Conservation (phyloP, 2,797 vertebrate genomes). For the Neomorphus geoffroyi region DNA sequence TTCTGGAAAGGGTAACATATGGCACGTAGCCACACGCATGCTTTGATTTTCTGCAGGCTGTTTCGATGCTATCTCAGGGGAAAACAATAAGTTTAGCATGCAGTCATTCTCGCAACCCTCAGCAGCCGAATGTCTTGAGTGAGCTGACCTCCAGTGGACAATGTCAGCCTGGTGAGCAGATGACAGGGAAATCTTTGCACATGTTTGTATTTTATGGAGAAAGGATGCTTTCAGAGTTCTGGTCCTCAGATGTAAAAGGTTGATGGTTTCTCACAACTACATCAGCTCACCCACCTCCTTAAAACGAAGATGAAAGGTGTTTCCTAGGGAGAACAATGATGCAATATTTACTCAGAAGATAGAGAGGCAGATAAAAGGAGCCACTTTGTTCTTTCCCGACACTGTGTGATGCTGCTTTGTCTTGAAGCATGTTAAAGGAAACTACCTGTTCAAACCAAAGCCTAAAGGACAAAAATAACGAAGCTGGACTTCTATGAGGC, state of each 20-base stretch:
- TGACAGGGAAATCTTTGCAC: not conserved
- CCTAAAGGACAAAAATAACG: not conserved
- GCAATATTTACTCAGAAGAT: conserved; percentile 33
- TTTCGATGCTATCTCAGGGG: rapidly evolving
- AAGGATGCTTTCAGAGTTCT: not conserved
- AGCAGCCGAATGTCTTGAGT: not conserved
- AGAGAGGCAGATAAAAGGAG: conserved; percentile 31
- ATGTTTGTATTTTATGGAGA: not conserved
- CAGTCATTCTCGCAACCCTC: not conserved
- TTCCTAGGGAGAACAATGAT: conserved; percentile 8
- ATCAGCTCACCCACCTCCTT: not conserved
- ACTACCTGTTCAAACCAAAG: not conserved
- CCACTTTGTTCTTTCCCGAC: not conserved
- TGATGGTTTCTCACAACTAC: not conserved
- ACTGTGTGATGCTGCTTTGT: not conserved
- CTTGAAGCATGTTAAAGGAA: conserved; percentile 4
- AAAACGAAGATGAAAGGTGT: conserved; percentile 29
- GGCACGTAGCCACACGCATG: not conserved
- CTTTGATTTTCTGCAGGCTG: not conserved
- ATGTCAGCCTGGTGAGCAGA: not conserved
- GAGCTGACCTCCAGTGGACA: not conserved
- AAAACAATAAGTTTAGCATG: not conserved
- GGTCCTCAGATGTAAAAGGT: not conserved
- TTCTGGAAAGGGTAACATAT: conserved; percentile 35
- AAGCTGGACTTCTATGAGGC: not conserved